phyloP scores from a whole-genome alignment of 2,113 vertebrate genomes.

The Cariama cristata region DNA sequence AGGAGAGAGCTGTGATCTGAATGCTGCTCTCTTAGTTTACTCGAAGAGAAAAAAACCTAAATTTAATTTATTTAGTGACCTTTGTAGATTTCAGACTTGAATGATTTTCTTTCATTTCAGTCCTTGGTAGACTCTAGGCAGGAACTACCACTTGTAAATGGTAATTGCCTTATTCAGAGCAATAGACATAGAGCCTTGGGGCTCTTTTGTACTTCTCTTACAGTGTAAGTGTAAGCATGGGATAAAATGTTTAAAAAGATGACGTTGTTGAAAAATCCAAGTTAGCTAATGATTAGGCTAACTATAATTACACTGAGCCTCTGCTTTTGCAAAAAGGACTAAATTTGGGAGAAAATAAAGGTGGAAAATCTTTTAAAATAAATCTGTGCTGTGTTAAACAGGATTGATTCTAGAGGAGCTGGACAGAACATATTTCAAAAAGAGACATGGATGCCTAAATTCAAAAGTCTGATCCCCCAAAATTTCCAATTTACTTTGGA shows the following conservation, averaged over 20 bases:
- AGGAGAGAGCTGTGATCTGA: conserved; percentile 47
- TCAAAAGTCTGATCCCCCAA: neutral
- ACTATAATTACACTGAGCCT: neutral
- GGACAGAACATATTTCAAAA: neutral
- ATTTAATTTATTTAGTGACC: conserved; percentile 64
- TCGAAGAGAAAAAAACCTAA: neutral
- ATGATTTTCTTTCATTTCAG: conserved; percentile 64
- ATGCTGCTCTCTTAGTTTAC: conserved; percentile 37
- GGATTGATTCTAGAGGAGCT: neutral
- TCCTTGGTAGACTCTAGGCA: conserved; percentile 14
- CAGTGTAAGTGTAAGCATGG: neutral
- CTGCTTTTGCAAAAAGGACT: neutral
- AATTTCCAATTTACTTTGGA: neutral
- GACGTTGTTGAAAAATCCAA: neutral
- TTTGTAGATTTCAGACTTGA: conserved; percentile 60
- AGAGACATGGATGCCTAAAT: neutral
- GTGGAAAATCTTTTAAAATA: neutral
- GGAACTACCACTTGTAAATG: conserved; percentile 19
- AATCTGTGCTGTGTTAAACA: neutral
- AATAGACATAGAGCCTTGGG: neutral
- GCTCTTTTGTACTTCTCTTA: neutral
- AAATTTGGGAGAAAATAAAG: neutral
- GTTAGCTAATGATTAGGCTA: neutral
- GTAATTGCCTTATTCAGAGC: conserved; percentile 37
- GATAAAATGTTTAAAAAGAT: neutral